phyloP scores from a whole-genome alignment of 64 coral and sea anemone species.

The Astreopora myriophthalma region DNA sequence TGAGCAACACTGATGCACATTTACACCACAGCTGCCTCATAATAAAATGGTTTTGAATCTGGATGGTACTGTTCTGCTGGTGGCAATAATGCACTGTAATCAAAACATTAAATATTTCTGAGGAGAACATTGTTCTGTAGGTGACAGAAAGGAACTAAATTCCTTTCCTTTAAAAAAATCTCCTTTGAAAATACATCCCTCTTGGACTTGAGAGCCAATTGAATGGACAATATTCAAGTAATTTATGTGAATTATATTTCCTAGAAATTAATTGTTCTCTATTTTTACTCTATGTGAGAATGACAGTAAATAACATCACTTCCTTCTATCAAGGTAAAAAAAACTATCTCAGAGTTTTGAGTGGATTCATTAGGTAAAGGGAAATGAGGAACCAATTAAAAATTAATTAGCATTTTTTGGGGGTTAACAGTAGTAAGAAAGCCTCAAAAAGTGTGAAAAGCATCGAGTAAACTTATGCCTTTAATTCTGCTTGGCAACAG shows the following conservation, averaged over 20 bases:
- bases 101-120: not conserved
- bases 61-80: no score
- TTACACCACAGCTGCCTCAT: no score
- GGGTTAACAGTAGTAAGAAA: no score
- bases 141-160: not conserved
- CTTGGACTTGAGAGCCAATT: not conserved
- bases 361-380: no score
- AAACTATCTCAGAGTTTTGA: no score
- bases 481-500: not conserved
- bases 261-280: not conserved
- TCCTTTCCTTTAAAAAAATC: not conserved
- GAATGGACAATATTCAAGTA: not conserved
- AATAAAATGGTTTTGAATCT: no score
- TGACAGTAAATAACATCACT: not conserved
- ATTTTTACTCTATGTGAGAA: not conserved
- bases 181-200: not conserved
- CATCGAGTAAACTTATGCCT: not conserved
- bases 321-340: no score
- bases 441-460: not conserved
- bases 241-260: not conserved
- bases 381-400: no score
- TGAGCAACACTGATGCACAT: no score
- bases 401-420: no score
- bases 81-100: no score
- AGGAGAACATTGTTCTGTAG: not conserved